Percentiles rank a stretch among this genome's conserved stretches.
Conservation (phyloP, 2,113 vertebrate genomes). For the Tiliqua scincoides region DNA sequence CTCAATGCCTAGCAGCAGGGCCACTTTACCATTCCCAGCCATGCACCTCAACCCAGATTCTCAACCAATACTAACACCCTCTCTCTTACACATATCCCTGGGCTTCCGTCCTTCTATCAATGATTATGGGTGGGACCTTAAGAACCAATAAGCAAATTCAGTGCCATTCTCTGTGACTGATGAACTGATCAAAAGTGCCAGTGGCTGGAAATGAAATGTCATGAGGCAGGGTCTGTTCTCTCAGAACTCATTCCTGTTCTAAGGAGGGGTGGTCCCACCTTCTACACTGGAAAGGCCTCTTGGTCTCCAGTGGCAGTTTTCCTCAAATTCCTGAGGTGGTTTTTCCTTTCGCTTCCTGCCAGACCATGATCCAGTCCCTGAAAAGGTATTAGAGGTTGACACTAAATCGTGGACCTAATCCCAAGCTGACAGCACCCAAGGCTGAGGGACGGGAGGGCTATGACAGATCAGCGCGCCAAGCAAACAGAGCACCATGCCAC, state of each 20-base stretch:
- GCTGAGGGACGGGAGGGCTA: not conserved
- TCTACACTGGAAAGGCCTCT: not conserved
- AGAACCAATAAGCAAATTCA: not conserved
- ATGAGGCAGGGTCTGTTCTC: not conserved
- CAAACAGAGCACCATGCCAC: not conserved
- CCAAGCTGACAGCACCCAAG: conserved; percentile 45
- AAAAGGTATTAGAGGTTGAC: conserved; percentile 27
- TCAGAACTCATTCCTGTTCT: not conserved
- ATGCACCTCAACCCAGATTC: not conserved
- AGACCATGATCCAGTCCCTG: conserved; percentile 14
- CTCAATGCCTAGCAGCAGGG: not conserved
- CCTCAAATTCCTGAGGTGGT: not conserved
- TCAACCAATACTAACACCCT: not conserved
- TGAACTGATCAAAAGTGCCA: not conserved
- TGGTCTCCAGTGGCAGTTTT: conserved; percentile 3
- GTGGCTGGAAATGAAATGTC: not conserved
- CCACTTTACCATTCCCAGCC: not conserved
- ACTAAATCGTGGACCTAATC: conserved; percentile 47
- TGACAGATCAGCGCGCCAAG: conserved; percentile 37
- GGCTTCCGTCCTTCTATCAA: not conserved
- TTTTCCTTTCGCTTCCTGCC: conserved; percentile 17
- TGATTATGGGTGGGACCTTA: not conserved
- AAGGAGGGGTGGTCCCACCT: not conserved
- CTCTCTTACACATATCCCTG: not conserved
- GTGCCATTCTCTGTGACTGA: not conserved